Base-by-base conservation (phyloP, 2,888 invertebrate species). In the Scrobipalpa atriplicella region DNA sequence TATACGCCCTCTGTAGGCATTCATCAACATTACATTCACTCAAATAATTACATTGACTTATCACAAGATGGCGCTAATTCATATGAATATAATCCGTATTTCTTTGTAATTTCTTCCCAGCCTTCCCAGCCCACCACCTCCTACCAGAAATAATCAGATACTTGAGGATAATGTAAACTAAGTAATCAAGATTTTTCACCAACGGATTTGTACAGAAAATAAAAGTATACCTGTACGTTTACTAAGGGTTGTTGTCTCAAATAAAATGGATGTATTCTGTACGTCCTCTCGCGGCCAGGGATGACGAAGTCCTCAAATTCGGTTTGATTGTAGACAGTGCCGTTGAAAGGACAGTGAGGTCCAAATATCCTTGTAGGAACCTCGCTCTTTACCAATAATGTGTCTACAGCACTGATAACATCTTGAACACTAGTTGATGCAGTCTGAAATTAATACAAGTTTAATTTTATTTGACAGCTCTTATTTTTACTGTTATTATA, bases 221-320 rank as follows among this genome's bases (percentile, higher is more conserved):
- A 16, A 36, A 10, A 5, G 18, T 36, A 5, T n/a, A 62, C 92
- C 82, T 85, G 82, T 6, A 91, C 77, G 71, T 81, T 83, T 61
- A 92, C 75, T 2, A 85, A 71, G 1, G 83, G 61, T 69, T 86
- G 84, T 41, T 84, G 80, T 60, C 78, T 78, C 71, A 94, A 75
- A 72, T 91, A 87, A 71, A 82, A 90, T 0, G 93, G 90, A 76
- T 93, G 94, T 67, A 95, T 89, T 51, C 92, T 87, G 71, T 94
- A 94, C 0, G 84, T 84, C 54, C 93, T 89, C 67, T 92, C 88
- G 67, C 93, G 79, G 29, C 87, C 84, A 0, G 94, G 94, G 61
- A 94, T 84, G 11, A 94, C 87, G 69, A 94, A 95, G 78, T 95
- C 95, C 81, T 95, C 95, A 65, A 93, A 93, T 68, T 86, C 84